A percentile compares a stretch with the other conserved stretches of the same genome.
These are phyloP conservation scores for Phocides pigmalion DNA, from an alignment of 1,140 invertebrate species.

Conservation along the genomic window DNA sequence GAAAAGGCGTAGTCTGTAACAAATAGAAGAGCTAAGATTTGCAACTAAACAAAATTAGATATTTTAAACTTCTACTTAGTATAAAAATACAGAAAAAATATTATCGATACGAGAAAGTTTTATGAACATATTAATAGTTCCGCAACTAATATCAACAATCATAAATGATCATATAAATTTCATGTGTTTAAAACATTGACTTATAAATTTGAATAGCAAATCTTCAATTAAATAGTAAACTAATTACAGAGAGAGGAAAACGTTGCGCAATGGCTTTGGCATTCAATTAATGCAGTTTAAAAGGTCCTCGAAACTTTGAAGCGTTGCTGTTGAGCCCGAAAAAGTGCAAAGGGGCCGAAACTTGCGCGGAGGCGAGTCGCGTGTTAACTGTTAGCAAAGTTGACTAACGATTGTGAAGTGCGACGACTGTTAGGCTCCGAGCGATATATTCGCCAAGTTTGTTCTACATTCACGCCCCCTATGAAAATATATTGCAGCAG, in stretches of 20 bases:
- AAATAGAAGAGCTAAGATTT: too few species aligned
- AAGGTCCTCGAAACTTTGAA: conserved; percentile 47
- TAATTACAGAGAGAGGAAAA: conserved; percentile 10
- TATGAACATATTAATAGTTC: too few species aligned
- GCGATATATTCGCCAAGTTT: conserved; percentile 31
- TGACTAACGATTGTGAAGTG: conserved; percentile 58
- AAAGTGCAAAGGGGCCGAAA: conserved; percentile 59
- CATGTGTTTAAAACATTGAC: background rate
- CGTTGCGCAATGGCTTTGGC: conserved; percentile 18
- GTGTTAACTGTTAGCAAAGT: conserved; percentile 64
- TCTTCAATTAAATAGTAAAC: conserved; percentile 5
- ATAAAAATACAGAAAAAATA: too few species aligned
- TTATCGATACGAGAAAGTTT: too few species aligned
- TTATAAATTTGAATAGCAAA: background rate
- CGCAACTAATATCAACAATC: too few species aligned
- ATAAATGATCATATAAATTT: too few species aligned
- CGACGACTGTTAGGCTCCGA: conserved; percentile 43
- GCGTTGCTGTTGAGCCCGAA: conserved; percentile 52
- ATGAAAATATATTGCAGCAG: conserved; percentile 17
- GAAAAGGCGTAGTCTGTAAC: too few species aligned
- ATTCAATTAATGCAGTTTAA: conserved; percentile 39
- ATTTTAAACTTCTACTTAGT: too few species aligned
- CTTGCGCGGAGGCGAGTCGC: conserved; percentile 42
- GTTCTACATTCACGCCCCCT: conserved; percentile 21
- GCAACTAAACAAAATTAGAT: too few species aligned